These are phyloP conservation scores for Junonia oenone DNA, from an alignment of 2,888 invertebrate species.

Conservation along the genomic window DNA sequence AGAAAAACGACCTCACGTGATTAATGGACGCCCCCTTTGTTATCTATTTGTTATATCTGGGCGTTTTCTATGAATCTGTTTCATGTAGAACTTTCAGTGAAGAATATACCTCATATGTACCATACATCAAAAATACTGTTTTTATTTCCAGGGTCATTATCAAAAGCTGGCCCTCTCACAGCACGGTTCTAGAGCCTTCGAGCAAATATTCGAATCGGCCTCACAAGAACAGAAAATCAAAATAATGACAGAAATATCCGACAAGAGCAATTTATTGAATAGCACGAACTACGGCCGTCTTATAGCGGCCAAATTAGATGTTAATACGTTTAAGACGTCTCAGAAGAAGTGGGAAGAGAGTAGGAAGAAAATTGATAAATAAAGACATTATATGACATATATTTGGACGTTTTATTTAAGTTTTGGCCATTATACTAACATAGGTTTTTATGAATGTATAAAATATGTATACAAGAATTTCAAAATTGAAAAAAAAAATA, in stretches of 20 bases:
- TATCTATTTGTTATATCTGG: too few species aligned
- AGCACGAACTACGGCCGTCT: constrained; percentile 84
- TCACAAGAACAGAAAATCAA: constrained; percentile 78
- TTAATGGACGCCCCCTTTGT: too few species aligned
- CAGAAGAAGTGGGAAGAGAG: constrained; percentile 84
- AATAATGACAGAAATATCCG: constrained; percentile 85
- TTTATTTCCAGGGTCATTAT: constrained; percentile 77
- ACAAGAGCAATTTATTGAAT: constrained; percentile 82
- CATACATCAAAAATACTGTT: not conserved
- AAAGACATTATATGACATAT: constrained; percentile 5
- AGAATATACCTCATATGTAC: not conserved
- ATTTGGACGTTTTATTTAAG: constrained; percentile 24
- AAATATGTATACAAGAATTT: too few species aligned
- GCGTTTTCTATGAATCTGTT: too few species aligned
- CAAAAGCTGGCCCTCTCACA: constrained; percentile 83
- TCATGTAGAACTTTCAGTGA: not conserved
- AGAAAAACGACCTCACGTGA: too few species aligned
- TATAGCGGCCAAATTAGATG: constrained; percentile 83
- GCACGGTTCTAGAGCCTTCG: constrained; percentile 88
- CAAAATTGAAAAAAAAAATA: too few species aligned
- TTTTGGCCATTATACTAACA: too few species aligned
- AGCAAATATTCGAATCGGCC: constrained; percentile 83
- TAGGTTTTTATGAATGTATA: too few species aligned
- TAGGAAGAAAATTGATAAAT: constrained; percentile 34
- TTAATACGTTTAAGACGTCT: constrained; percentile 82